Evolutionary conservation across 2,888 invertebrate genomes (phyloP).

Genomic region (Pyrgus malvae): DNA sequence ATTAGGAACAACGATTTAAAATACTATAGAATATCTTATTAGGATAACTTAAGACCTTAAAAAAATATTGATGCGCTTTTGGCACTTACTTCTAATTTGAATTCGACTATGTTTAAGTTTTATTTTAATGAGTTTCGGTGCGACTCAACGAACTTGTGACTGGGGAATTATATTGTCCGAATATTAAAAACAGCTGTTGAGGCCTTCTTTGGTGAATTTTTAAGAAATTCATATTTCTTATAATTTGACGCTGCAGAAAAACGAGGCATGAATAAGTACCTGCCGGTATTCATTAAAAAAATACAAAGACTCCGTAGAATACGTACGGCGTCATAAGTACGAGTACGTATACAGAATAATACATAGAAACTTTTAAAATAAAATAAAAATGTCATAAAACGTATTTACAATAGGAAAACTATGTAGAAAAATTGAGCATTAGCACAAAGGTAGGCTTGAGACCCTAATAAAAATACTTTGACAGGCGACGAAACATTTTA

Average conservation of each 20-base stretch:
- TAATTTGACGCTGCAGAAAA: constrained; percentile 33
- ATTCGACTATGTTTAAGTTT: constrained; percentile 19
- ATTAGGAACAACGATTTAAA: constrained; percentile 79
- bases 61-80: constrained; percentile 67
- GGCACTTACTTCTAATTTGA: constrained; percentile 72
- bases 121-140: constrained; percentile 10
- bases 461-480: constrained; percentile 60
- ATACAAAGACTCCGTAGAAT: constrained; percentile 25
- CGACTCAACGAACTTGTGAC: constrained; percentile 17
- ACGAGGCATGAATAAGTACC: constrained; percentile 29
- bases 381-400: constrained; percentile 60
- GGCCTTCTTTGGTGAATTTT: constrained; percentile 62
- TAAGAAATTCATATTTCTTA: constrained; percentile 33
- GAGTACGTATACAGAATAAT: constrained; percentile 36
- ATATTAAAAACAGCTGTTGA: constrained; percentile 37
- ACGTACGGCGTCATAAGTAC: constrained; percentile 22
- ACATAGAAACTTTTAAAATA: constrained; percentile 34
- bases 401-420: constrained; percentile 68
- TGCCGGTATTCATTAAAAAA: constrained; percentile 28
- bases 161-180: constrained; percentile 2
- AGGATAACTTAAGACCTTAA: constrained; percentile 62
- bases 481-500: constrained; percentile 56
- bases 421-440: constrained; percentile 76
- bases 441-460: constrained; percentile 69
- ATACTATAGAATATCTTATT: constrained; percentile 72